phyloP scores from a whole-genome alignment of 2,113 vertebrate genomes.

The Acrocephalus kingi region DNA sequence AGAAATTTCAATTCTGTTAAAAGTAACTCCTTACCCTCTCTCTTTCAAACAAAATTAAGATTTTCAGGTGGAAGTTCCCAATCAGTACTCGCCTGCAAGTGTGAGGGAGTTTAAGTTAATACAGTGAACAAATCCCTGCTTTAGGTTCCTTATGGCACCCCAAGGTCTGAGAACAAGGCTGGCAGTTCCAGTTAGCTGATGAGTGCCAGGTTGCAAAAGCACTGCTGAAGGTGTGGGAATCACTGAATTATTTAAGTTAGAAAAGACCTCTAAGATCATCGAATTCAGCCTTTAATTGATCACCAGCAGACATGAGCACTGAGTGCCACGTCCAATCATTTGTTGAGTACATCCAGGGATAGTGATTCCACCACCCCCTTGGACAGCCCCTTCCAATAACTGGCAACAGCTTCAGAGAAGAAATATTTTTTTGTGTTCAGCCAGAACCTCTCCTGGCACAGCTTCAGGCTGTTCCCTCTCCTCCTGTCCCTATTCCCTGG shows the following conservation, averaged over 20 bases:
- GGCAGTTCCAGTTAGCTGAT: not conserved
- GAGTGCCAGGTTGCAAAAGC: not conserved
- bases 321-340: rapidly evolving
- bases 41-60: not conserved
- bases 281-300: not conserved
- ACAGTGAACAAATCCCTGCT: not conserved
- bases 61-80: not conserved
- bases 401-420: not conserved
- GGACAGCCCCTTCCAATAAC: rapidly evolving
- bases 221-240: not conserved
- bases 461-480: rapidly evolving
- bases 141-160: not conserved
- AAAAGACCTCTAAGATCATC: not conserved
- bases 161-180: not conserved
- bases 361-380: not conserved
- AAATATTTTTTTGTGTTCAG: not conserved
- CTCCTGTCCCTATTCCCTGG: not conserved
- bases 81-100: rapidly evolving
- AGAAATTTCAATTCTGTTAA: not conserved
- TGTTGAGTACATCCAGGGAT: not conserved
- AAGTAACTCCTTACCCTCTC: not conserved
- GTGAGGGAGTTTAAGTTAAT: rapidly evolving
- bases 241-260: not conserved
- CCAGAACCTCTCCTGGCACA: rapidly evolving
- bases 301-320: too few relatives aligned